Evolutionary conservation across 2,888 invertebrate species (phyloP).

Genomic region (Drosophila anceps): DNA sequence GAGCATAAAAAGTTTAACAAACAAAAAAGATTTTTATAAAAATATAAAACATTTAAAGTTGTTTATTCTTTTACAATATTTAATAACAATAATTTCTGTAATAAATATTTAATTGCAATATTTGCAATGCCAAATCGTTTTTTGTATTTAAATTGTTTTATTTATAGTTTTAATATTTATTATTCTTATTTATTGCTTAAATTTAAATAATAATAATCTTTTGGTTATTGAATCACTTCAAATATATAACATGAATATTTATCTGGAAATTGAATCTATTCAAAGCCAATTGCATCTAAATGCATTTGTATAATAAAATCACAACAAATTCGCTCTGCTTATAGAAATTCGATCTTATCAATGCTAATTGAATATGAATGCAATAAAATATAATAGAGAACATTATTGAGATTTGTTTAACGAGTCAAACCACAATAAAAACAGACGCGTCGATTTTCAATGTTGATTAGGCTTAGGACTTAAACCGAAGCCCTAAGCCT

Average conservation of each 20-base stretch:
- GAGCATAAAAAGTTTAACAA: background rate
- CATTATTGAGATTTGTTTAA: background rate
- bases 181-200: background rate
- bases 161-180: background rate
- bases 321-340: background rate
- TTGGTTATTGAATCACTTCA: background rate
- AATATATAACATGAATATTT: background rate
- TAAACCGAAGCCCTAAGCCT: background rate
- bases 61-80: background rate
- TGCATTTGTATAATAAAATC: background rate
- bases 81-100: background rate
- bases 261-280: background rate
- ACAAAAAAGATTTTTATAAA: background rate
- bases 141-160: background rate
- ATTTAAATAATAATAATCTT: background rate
- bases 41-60: background rate
- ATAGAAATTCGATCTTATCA: conserved; percentile 1
- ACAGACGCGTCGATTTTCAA: background rate
- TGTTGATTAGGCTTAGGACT: background rate
- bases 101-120: background rate
- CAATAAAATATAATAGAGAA: background rate
- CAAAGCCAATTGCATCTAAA: too few species aligned
- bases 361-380: background rate
- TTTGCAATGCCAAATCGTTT: too few species aligned
- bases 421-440: background rate